A percentile compares a stretch with the other conserved stretches of the same genome.
These are phyloP conservation scores for Uromys caudimaculatus DNA, from an alignment of 2,797 vertebrate genomes.

Conservation along the genomic window DNA sequence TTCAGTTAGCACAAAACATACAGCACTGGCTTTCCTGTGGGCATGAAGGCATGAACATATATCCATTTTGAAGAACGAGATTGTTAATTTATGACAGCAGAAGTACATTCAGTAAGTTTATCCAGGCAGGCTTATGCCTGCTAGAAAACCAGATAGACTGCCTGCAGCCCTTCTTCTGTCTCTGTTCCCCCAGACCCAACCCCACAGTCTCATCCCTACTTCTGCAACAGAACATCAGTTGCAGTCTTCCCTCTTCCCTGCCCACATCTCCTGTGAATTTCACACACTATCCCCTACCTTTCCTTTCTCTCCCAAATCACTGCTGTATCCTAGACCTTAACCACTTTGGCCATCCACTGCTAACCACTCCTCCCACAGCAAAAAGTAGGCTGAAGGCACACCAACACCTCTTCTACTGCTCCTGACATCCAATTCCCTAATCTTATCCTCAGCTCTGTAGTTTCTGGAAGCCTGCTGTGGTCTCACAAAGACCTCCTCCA, in stretches of 20 bases:
- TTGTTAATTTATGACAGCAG: neutral
- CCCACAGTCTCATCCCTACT: neutral
- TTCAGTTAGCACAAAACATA: conserved; percentile 38
- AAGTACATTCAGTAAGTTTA: neutral
- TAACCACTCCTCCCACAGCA: neutral
- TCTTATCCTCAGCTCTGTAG: neutral
- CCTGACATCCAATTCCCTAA: neutral
- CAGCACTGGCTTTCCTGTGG: neutral
- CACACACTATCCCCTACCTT: neutral
- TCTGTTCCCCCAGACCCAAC: neutral
- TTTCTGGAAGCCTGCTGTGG: neutral
- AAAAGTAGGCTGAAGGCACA: neutral
- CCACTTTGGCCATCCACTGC: neutral
- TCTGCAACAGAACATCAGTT: neutral
- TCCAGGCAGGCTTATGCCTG: neutral
- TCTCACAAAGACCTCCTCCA: neutral
- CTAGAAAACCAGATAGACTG: neutral
- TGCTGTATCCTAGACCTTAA: neutral
- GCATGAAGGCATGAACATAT: neutral
- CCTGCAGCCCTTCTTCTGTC: neutral
- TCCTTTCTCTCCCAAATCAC: neutral
- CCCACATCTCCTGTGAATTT: neutral
- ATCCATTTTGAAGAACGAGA: neutral
- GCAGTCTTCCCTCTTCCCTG: neutral
- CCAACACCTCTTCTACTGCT: neutral